These are phyloP conservation scores for Lordiphosa fenestrarum DNA, from an alignment of 2,888 invertebrate genomes.

Conservation along the genomic window DNA sequence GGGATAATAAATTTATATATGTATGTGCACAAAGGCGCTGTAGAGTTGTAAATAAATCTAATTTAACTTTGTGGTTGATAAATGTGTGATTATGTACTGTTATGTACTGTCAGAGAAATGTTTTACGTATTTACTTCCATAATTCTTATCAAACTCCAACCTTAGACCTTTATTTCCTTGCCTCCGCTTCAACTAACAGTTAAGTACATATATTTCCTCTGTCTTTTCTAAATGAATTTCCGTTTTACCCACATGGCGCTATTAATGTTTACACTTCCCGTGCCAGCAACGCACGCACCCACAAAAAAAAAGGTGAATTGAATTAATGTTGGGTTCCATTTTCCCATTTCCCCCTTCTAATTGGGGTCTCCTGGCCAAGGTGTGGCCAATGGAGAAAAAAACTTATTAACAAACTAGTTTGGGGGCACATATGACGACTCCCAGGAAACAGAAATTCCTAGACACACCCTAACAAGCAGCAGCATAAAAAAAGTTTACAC, in stretches of 20 bases:
- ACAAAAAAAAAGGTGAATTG: conserved; percentile 4
- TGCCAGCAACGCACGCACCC: conserved; percentile 24
- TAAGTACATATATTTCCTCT: conserved; percentile 6
- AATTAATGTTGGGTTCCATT: conserved; percentile 25
- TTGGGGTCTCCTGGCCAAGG: conserved; percentile 32
- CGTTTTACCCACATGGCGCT: conserved; percentile 33
- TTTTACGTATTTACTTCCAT: too few species aligned
- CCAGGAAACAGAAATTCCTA: neutral
- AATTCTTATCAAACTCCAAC: too few species aligned
- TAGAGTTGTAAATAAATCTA: too few species aligned
- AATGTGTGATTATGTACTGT: too few species aligned
- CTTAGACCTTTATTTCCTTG: too few species aligned
- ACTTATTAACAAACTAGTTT: conserved; percentile 42
- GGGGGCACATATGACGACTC: conserved; percentile 30
- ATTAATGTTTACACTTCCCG: conserved; percentile 56
- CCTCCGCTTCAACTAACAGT: neutral
- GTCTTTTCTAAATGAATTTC: conserved; percentile 60
- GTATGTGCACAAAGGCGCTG: too few species aligned
- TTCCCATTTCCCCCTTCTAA: conserved; percentile 30
- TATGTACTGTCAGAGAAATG: too few species aligned
- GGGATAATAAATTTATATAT: neutral
- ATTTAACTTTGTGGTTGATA: too few species aligned
- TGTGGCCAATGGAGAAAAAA: conserved; percentile 41
- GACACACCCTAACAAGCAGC: conserved; percentile 12
- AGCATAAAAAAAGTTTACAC: conserved; percentile 27